Evolutionary conservation across 2,888 invertebrate species (phyloP).

Genomic region (Diarsia dahlii): DNA sequence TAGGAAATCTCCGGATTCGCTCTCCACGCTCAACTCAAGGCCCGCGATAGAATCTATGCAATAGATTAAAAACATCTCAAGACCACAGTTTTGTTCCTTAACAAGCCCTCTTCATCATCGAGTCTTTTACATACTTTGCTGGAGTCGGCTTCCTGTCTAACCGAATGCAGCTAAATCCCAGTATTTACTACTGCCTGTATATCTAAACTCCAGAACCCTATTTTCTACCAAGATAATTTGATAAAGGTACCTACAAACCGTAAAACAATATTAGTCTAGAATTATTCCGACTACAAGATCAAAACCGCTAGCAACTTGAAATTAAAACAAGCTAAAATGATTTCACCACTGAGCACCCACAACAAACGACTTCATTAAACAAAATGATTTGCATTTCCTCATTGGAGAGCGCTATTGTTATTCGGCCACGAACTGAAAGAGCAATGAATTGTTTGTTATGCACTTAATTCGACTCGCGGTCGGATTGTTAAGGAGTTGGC

Average conservation of each 20-base stretch:
- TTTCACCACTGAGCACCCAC: slow-evolving; percentile 52
- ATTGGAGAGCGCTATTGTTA: slow-evolving; percentile 61
- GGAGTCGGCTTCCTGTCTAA: too few species aligned
- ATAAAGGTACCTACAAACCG: not conserved
- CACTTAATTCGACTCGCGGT: slow-evolving; percentile 71
- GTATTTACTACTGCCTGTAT: not conserved
- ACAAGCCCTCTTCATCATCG: not conserved
- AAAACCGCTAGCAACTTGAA: slow-evolving; percentile 19
- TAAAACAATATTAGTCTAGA: not conserved
- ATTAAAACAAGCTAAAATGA: slow-evolving; percentile 53
- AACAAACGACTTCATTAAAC: slow-evolving; percentile 67
- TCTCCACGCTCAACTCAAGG: too few species aligned
- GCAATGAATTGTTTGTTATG: slow-evolving; percentile 74
- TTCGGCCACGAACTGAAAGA: slow-evolving; percentile 64
- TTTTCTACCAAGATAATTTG: not conserved
- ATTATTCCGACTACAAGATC: slow-evolving; percentile 12
- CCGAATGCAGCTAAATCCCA: not conserved
- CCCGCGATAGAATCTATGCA: too few species aligned
- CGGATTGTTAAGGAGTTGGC: slow-evolving; percentile 53
- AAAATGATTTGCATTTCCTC: slow-evolving; percentile 73
- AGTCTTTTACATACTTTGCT: too few species aligned
- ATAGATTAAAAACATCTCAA: too few species aligned
- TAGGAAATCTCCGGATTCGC: too few species aligned
- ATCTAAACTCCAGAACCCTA: not conserved
- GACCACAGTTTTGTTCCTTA: not conserved